Base-by-base conservation (phyloP, 2,113 vertebrate genomes). In the Potamarius usumacintae region DNA sequence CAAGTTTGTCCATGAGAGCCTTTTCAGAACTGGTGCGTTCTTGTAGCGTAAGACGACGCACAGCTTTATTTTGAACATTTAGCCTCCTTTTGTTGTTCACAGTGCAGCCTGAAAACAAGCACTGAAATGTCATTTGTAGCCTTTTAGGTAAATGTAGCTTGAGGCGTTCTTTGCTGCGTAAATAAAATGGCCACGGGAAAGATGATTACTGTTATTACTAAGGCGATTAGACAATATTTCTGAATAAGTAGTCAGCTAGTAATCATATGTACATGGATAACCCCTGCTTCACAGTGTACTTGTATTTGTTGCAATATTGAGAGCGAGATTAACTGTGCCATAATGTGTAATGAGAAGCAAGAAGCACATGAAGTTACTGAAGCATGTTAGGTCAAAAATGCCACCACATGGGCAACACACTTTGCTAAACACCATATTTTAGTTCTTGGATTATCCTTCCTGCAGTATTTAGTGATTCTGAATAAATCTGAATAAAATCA, bases 281-380 rank as follows among this genome's bases (percentile, higher is more conserved):
- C 3, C 10, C 20, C 4, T 22, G 18, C 42, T 25, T 76, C 42
- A 25, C 9, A 25, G 69, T 18, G 55, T 12, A 2, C 30, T 74
- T 17, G 30, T 15, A 34, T 72, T 72, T 42, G 9, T 30, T 72
- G 20, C 72, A 48, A 2, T 25, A 14, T 14, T 50, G 72, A 22
- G 48, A 77, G 18, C 4, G 55, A 0, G 0, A 20, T 80, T 20
- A 34, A 82, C 18, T 9, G 15, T 83, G 78, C 52, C 14, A 0
- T 42, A 86, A 53, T 74, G 52, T 48, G 18, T 58, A 50, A 88
- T 76, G 67, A 55, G 72, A 52, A 22, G n/a, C 48, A 22, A 72
- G 55, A 88, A 65, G 87, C 85, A 85, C 65, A 63, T 77, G 83
- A 85, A 85, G 77, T 88, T 77, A 71, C 60, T 20, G 60, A 72